Percentiles rank a stretch among this genome's conserved stretches.
These are phyloP conservation scores for Zhuqinia jingwanae DNA, from an alignment of 2,888 invertebrate species.

Conservation along the genomic window DNA sequence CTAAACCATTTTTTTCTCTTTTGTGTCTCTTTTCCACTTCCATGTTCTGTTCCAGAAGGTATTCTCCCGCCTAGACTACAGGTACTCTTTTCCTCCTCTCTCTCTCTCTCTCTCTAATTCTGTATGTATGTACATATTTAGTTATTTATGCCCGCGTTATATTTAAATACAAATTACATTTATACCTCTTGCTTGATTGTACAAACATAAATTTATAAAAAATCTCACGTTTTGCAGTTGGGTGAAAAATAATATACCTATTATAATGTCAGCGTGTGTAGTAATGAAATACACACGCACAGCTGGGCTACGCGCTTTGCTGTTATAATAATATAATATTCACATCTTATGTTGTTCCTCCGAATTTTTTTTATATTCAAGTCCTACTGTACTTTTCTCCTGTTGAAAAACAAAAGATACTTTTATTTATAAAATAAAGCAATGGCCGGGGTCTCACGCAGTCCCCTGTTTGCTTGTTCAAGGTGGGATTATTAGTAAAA, in stretches of 20 bases:
- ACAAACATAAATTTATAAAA: too few species aligned
- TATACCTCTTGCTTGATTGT: too few species aligned
- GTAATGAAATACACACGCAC: slow-evolving; percentile 28
- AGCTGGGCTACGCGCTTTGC: background rate
- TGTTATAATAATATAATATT: background rate
- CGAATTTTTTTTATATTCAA: too few species aligned
- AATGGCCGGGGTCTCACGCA: slow-evolving; percentile 66
- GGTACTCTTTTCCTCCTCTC: too few species aligned
- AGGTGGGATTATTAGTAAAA: slow-evolving; percentile 74
- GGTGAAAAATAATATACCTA: slow-evolving; percentile 6
- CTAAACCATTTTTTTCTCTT: slow-evolving; percentile 54
- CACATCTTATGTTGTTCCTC: too few species aligned
- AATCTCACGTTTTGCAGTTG: too few species aligned
- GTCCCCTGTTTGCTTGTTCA: slow-evolving; percentile 71
- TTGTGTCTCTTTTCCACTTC: slow-evolving; percentile 41
- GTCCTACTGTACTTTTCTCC: too few species aligned
- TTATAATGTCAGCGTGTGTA: too few species aligned
- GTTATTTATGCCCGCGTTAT: too few species aligned
- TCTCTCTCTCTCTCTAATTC: too few species aligned
- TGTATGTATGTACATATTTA: too few species aligned
- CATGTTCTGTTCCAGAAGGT: slow-evolving; percentile 78
- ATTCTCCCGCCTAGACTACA: slow-evolving; percentile 79
- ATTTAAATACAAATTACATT: too few species aligned
- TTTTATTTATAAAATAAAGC: background rate
- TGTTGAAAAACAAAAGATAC: background rate